Conservation (phyloP, 1,140 invertebrate genomes). For the Chelonus insularis region DNA sequence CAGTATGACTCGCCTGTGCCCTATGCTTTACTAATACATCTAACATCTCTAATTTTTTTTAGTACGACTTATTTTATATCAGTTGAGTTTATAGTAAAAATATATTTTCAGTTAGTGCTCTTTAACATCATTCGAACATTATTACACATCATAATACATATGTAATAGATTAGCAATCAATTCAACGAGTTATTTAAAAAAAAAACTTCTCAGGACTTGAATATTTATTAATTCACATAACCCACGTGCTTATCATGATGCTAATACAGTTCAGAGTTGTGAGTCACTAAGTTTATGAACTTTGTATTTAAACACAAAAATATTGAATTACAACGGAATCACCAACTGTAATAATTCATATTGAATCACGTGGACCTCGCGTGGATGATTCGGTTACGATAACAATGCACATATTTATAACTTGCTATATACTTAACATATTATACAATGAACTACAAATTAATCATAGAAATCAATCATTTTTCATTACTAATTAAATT, state of each 20-base stretch:
- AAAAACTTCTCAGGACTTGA: no score
- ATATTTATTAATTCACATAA: no score
- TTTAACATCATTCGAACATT: no score
- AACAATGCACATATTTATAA: neutral
- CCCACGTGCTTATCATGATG: no score
- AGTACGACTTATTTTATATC: no score
- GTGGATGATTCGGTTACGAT: neutral
- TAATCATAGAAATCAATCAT: neutral
- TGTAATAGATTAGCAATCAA: no score
- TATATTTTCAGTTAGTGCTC: no score
- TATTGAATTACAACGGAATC: neutral
- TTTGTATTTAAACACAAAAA: neutral
- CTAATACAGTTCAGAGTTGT: no score
- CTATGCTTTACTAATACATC: neutral
- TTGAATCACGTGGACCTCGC: neutral
- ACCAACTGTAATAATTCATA: neutral
- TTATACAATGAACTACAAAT: neutral
- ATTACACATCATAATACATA: no score
- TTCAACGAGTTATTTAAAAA: no score
- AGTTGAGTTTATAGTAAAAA: no score
- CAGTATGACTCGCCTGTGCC: neutral
- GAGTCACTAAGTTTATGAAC: neutral
- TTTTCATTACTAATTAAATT: no score
- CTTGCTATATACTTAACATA: neutral
- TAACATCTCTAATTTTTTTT: neutral